Base-by-base conservation (phyloP, 92 coral and sea anemone genomes). In the Siderastrea siderea region DNA sequence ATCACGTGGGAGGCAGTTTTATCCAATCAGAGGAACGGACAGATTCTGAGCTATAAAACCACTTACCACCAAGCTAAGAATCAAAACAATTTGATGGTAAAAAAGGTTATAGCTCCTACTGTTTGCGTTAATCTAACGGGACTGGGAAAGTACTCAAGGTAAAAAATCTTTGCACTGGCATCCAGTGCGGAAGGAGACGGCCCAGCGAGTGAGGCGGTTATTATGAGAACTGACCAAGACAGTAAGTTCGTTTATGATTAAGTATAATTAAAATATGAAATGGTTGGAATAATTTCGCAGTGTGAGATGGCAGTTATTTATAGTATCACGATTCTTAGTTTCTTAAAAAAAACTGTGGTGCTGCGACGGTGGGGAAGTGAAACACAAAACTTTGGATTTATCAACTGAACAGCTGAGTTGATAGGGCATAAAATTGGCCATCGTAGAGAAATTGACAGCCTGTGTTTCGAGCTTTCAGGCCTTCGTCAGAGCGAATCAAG, bases 131-230 rank as follows among this genome's bases (percentile, higher is more conserved):
- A 59, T 67, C 81, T 84, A 60, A 68, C 66, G 14, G 74, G 82
- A 14, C 51, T 84, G 12, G 26, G 5, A 12, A 60, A 3, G 57
- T 8, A 3, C 82, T 74, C 43, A 77, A 62, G 5, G 47, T 84
- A 74, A 52, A 47, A 19, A 3, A 38, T 84, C 3, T 62, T 67
- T 47, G 72, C 74, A 14, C 14, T 51, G 7, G 82, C 81, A 13
- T 84, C 45, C 68, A 84, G 47, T n/a, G 47, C 44, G 48, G 16
- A 63, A 17, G 88, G 88, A 38, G 81, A 58, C 47, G 88, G 88
- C 8, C 88, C 88, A 1, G 13, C 12, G 0, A 72, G 88, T 63
- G 12, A 15, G 15, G 8, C 8, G 1, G 44, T 84, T 5, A 7
- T 1, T 8, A 17, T 14, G 4, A 46, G 7, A 14, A 84, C 88